Conservation (phyloP, 2,888 invertebrate species). For the Blastobasis lacticolella region DNA sequence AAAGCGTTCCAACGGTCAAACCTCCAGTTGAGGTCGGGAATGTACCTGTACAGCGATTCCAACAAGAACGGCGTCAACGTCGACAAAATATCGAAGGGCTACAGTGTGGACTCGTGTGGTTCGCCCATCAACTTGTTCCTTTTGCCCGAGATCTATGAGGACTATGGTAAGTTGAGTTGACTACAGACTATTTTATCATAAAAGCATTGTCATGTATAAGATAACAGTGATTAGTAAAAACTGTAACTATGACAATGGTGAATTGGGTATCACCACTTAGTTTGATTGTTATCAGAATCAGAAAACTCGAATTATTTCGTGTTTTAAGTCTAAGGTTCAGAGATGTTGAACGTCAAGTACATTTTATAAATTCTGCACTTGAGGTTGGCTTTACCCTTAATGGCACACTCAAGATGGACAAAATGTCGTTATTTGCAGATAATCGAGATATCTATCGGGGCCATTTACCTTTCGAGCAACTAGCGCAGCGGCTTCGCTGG, state of each 20-base stretch:
- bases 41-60: slow-evolving; percentile 74
- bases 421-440: slow-evolving; percentile 40
- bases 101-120: slow-evolving; percentile 72
- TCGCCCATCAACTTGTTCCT: slow-evolving; percentile 80
- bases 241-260: too few species aligned
- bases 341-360: too few species aligned
- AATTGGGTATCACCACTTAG: too few species aligned
- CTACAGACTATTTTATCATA: too few species aligned
- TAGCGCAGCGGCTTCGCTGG: slow-evolving; percentile 78
- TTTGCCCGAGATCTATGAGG: slow-evolving; percentile 75
- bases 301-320: too few species aligned
- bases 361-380: too few species aligned
- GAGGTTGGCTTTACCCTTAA: too few species aligned
- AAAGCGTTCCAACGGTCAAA: slow-evolving; percentile 77
- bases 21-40: slow-evolving; percentile 78
- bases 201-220: too few species aligned
- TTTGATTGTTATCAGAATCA: too few species aligned
- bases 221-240: too few species aligned
- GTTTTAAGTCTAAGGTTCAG: too few species aligned
- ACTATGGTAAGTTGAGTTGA: slow-evolving; percentile 42
- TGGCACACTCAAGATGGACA: too few species aligned
- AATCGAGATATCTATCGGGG: slow-evolving; percentile 69
- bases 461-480: slow-evolving; percentile 76
- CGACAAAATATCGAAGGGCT: slow-evolving; percentile 59
- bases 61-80: slow-evolving; percentile 54